Base-by-base conservation (phyloP, 1,140 invertebrate species). In the Centruroides vittatus region DNA sequence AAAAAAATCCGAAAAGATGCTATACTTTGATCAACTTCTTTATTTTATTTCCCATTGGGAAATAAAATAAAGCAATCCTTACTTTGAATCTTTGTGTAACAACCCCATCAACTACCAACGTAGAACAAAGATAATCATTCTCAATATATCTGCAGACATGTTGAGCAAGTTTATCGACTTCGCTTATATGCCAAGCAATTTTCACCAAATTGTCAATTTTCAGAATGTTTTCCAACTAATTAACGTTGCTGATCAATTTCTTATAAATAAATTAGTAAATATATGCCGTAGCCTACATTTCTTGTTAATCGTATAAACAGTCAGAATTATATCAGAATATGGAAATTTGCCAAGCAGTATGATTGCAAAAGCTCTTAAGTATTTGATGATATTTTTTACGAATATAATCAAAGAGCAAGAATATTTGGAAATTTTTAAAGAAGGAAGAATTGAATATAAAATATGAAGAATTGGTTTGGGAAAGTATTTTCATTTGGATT, bases 11-110 rank as follows among this genome's bases (percentile, higher is more conserved):
- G n/a, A n/a, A n/a, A n/a, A n/a, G n/a, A n/a, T n/a, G n/a, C n/a
- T n/a, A n/a, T n/a, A n/a, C n/a, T n/a, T n/a, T n/a, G n/a, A n/a
- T n/a, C n/a, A n/a, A n/a, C n/a, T n/a, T n/a, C n/a, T n/a, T n/a
- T n/a, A n/a, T n/a, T n/a, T n/a, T n/a, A n/a, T n/a, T n/a, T n/a
- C n/a, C n/a, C n/a, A n/a, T n/a, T n/a, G n/a, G n/a, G n/a, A n/a
- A n/a, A n/a, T n/a, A n/a, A n/a, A n/a, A n/a, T n/a, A n/a, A n/a
- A n/a, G 86, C 74, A 91, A 88, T 68, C 81, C 83, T 12, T 93
- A 91, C 73, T 93, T 93, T 73, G 77, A 84, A 69, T 82, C 86
- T 57, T 75, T 92, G n/a, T 93, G 92, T 71, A 91, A 88, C 12
- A 89, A 86, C 48, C 81, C 82, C 1, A 72, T 88, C 49, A 78